A percentile compares a stretch with the other conserved stretches of the same genome.
These are phyloP conservation scores for Macrobrachium rosenbergii DNA, from an alignment of 1,140 invertebrate species.

Conservation along the genomic window DNA sequence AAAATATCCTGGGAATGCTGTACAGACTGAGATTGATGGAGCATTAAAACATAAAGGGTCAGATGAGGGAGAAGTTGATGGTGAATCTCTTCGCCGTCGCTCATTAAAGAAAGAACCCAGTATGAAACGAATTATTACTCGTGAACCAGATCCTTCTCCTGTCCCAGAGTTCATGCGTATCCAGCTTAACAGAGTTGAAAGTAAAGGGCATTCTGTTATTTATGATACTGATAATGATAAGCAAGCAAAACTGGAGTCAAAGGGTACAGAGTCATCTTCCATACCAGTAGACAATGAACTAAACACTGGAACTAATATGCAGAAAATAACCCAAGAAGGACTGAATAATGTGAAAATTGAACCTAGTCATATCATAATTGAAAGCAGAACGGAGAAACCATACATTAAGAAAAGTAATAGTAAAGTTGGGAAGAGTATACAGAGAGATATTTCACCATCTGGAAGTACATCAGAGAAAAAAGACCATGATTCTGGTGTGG, in stretches of 20 bases:
- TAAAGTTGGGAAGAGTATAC: slow-evolving; percentile 5
- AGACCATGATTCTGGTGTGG: slow-evolving; percentile 27
- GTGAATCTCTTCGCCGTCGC: slow-evolving; percentile 4
- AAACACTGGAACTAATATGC: too few relatives aligned
- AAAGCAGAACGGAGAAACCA: too few relatives aligned
- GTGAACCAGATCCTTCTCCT: slow-evolving; percentile 53
- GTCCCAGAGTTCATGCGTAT: slow-evolving; percentile 81
- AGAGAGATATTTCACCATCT: slow-evolving; percentile 31
- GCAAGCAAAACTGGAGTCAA: neutral
- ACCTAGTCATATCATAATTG: too few relatives aligned
- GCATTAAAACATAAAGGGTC: slow-evolving; percentile 29
- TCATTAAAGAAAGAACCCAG: slow-evolving; percentile 60
- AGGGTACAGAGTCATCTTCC: neutral
- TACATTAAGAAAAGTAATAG: slow-evolving; percentile 14
- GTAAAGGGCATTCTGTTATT: slow-evolving; percentile 55
- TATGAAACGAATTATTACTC: slow-evolving; percentile 23
- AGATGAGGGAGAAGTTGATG: slow-evolving; percentile 38
- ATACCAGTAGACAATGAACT: neutral
- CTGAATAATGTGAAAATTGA: too few relatives aligned
- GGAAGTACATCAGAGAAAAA: slow-evolving; percentile 14
- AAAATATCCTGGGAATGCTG: neutral
- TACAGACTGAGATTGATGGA: slow-evolving; percentile 13
- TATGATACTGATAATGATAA: slow-evolving; percentile 50
- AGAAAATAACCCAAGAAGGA: too few relatives aligned
- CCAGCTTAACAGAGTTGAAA: slow-evolving; percentile 79